Percentiles rank a stretch among this genome's conserved stretches.
phyloP scores from a whole-genome alignment of 2,113 vertebrate species.

The Dendropsophus ebraccatus region DNA sequence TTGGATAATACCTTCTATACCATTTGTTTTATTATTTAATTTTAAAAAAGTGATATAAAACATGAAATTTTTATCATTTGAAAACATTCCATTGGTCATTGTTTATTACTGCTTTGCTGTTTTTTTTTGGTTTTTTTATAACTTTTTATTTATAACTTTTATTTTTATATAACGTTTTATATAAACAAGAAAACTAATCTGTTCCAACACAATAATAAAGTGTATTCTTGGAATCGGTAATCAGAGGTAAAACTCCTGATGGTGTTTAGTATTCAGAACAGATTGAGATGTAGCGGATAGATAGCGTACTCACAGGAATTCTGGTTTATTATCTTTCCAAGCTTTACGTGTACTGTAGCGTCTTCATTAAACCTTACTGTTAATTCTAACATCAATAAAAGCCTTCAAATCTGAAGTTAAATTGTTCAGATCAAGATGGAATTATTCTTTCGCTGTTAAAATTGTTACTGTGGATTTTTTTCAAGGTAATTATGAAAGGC shows the following conservation, averaged over 20 bases:
- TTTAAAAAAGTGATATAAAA: no score
- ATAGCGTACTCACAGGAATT: constrained; percentile 42
- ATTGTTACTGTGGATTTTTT: constrained; percentile 6
- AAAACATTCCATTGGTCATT: no score
- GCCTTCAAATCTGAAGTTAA: constrained; percentile 1
- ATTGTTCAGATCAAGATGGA: constrained; percentile 27
- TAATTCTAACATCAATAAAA: constrained; percentile 42
- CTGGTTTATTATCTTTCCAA: constrained; percentile 53
- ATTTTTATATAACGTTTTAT: no score
- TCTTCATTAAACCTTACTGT: constrained; percentile 65
- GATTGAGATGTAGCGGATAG: constrained; percentile 30
- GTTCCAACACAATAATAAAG: constrained; percentile 23
- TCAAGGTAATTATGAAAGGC: background rate
- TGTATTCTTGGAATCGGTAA: constrained; percentile 22
- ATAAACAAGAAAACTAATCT: background rate
- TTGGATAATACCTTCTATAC: no score
- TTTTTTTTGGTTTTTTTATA: no score
- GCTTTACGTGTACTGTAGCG: constrained; percentile 56
- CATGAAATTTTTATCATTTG: no score
- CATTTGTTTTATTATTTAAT: no score
- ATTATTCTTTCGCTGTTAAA: background rate
- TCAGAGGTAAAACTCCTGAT: background rate
- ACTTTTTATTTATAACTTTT: no score
- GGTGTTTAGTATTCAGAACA: constrained; percentile 6
- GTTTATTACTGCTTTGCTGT: no score